phyloP scores from a whole-genome alignment of 2,888 invertebrate species.

The Tachina lurida region DNA sequence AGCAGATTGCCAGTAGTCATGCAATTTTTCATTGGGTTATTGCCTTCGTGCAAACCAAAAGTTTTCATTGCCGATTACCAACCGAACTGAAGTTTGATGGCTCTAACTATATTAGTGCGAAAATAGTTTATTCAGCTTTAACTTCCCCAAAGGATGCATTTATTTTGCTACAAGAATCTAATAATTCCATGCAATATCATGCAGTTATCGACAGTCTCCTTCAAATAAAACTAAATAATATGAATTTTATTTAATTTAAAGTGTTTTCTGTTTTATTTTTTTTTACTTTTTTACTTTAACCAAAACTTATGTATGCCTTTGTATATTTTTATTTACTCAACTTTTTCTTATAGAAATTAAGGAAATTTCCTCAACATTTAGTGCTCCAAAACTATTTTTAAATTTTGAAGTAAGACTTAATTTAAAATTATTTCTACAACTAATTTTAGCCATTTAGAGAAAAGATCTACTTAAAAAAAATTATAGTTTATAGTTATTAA shows the following conservation, averaged over 20 bases:
- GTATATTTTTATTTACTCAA: constrained; percentile 8
- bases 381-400: constrained; percentile 26
- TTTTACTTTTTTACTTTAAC: constrained; percentile 39
- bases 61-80: no score
- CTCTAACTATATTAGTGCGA: no score
- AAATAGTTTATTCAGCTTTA: no score
- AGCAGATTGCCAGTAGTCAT: no score
- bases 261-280: constrained; percentile 39
- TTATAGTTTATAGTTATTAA: neutral
- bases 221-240: neutral
- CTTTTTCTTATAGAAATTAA: constrained; percentile 23
- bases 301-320: constrained; percentile 39
- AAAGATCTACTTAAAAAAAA: constrained; percentile 23
- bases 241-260: constrained; percentile 6
- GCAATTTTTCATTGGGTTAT: no score
- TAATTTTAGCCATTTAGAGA: constrained; percentile 50
- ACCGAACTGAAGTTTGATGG: no score
- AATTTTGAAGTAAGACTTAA: constrained; percentile 43
- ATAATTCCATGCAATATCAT: no score
- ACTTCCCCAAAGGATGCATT: no score
- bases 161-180: no score
- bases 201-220: neutral
- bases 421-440: constrained; percentile 53
- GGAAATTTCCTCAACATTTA: constrained; percentile 30
- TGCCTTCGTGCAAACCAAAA: no score